These are phyloP conservation scores for Troilus luridus DNA, from an alignment of 2,888 invertebrate genomes.

Conservation along the genomic window DNA sequence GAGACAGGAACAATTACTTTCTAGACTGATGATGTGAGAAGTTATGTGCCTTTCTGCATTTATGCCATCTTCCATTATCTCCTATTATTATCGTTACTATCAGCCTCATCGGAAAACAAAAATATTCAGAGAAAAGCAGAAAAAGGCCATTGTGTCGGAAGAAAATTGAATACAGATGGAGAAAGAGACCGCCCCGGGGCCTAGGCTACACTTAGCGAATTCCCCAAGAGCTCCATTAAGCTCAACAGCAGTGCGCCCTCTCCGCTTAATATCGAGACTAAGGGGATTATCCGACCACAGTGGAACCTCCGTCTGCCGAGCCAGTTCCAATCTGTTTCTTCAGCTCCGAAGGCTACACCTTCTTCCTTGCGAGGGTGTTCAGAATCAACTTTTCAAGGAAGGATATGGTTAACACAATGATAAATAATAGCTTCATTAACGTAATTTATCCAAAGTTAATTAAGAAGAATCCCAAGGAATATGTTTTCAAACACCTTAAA, in stretches of 20 bases:
- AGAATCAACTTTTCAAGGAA: background rate
- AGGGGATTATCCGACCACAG: slow-evolving; percentile 17
- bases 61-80: background rate
- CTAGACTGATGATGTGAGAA: background rate
- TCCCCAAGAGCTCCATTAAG: background rate
- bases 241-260: background rate
- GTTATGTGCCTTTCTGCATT: background rate
- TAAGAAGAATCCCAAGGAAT: no score
- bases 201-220: background rate
- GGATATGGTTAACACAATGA: background rate
- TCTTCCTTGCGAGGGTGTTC: background rate
- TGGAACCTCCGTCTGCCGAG: background rate
- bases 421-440: background rate
- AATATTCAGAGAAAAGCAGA: background rate
- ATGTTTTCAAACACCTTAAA: no score
- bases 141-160: background rate
- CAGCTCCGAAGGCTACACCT: background rate
- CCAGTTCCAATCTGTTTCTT: background rate
- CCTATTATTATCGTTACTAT: background rate
- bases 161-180: background rate
- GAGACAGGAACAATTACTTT: no score
- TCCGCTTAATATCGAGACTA: background rate
- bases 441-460: no score
- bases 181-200: background rate
- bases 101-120: background rate